Evolutionary conservation across 2,113 vertebrate genomes (phyloP).

Genomic region (Bubo scandiacus): DNA sequence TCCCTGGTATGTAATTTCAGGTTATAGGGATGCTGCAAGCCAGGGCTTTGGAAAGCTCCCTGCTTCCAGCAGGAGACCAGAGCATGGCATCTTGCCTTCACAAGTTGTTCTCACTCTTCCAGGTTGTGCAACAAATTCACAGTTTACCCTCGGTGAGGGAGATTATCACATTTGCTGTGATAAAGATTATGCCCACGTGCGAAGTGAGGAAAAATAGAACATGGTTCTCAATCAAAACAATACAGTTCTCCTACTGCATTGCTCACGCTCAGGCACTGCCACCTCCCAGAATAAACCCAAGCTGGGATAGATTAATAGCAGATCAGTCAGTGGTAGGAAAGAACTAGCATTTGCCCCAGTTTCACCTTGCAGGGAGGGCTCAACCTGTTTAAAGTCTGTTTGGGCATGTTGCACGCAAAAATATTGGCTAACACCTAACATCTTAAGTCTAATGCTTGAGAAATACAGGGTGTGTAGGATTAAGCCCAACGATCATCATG

Average conservation of each 20-base stretch:
- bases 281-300: not conserved
- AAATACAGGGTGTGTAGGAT: not conserved
- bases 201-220: not conserved
- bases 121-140: not conserved
- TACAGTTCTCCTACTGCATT: not conserved
- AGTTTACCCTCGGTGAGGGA: accelerated
- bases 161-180: not conserved
- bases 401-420: not conserved
- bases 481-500: not conserved
- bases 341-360: not conserved
- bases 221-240: not conserved
- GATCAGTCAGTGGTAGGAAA: not conserved
- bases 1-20: no score
- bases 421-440: not conserved
- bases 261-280: accelerated
- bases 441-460: not conserved
- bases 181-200: not conserved
- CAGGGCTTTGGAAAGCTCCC: not conserved
- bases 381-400: not conserved
- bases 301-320: not conserved
- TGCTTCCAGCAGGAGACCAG: not conserved
- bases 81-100: accelerated
- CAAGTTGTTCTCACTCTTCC: not conserved
- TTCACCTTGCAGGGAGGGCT: not conserved
- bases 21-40: not conserved